phyloP scores from a whole-genome alignment of 2,888 invertebrate genomes.

The Mystacides longicornis region DNA sequence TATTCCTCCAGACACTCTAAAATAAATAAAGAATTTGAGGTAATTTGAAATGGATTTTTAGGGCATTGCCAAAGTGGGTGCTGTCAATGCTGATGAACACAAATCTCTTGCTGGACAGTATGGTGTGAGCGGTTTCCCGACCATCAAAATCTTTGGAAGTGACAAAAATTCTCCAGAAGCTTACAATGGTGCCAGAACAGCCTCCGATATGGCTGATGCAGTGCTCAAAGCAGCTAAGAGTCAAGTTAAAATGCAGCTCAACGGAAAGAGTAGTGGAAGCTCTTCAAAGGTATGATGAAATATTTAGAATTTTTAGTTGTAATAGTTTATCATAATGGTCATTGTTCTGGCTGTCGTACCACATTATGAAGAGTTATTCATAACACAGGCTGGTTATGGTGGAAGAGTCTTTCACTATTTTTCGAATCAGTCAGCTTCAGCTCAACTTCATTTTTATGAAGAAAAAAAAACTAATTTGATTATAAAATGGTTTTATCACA shows the following conservation, averaged over 20 bases:
- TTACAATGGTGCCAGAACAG: conserved; percentile 78
- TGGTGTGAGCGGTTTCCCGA: conserved; percentile 87
- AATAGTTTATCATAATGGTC: too few relatives aligned
- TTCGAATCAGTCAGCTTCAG: too few relatives aligned
- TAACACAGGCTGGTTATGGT: too few relatives aligned
- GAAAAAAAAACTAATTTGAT: too few relatives aligned
- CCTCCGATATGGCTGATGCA: conserved; percentile 78
- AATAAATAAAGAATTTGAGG: neutral
- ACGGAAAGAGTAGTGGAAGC: conserved; percentile 50
- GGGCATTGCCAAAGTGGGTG: conserved; percentile 91
- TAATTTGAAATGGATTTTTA: conserved; percentile 32
- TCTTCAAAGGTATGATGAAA: conserved; percentile 39
- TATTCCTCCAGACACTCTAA: neutral
- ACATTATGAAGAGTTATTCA: too few relatives aligned
- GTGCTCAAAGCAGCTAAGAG: conserved; percentile 70
- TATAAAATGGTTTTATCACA: too few relatives aligned
- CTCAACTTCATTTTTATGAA: too few relatives aligned
- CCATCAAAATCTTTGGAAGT: conserved; percentile 87
- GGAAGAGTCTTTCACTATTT: too few relatives aligned
- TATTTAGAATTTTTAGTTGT: too few relatives aligned
- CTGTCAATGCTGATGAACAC: conserved; percentile 87
- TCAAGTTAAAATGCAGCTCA: conserved; percentile 63
- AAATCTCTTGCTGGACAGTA: conserved; percentile 72
- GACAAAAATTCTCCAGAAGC: conserved; percentile 79
- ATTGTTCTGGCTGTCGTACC: too few relatives aligned